phyloP scores from a whole-genome alignment of 92 coral and sea anemone genomes.

The Meandrina meandrites region DNA sequence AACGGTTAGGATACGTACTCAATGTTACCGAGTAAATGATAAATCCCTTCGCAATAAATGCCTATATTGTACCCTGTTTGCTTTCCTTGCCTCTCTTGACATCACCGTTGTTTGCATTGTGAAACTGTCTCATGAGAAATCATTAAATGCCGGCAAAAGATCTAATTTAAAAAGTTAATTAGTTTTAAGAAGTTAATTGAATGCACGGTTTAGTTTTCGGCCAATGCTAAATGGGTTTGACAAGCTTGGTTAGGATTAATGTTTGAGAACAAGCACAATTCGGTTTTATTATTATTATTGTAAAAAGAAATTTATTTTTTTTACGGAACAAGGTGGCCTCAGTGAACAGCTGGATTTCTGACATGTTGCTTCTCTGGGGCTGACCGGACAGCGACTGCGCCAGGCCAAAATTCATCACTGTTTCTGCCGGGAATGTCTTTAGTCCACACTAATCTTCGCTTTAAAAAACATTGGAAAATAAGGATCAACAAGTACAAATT shows the following conservation, averaged over 20 bases:
- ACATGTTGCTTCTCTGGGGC: neutral
- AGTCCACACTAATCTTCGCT: neutral
- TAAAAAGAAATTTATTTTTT: neutral
- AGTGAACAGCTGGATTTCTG: neutral
- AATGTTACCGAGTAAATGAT: constrained; percentile 28
- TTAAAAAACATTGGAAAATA: neutral
- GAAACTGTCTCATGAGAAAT: constrained; percentile 24
- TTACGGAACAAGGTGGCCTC: neutral
- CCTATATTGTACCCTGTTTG: constrained; percentile 28
- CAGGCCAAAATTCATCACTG: neutral
- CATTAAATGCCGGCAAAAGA: constrained; percentile 16
- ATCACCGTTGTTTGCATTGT: constrained; percentile 17
- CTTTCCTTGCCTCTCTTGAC: constrained; percentile 25
- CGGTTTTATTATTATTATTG: no score
- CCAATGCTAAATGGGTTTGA: constrained; percentile 4
- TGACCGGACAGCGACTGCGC: neutral
- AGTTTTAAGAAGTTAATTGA: constrained; percentile 11
- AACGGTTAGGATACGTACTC: neutral
- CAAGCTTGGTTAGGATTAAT: neutral
- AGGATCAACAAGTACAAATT: neutral
- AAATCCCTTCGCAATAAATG: constrained; percentile 28
- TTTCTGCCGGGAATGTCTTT: neutral
- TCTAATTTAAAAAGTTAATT: constrained; percentile 15
- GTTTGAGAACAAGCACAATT: neutral
- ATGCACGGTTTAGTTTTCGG: neutral